Evolutionary conservation across 2,797 vertebrate genomes (phyloP).

Genomic region (Siniperca obscura): DNA sequence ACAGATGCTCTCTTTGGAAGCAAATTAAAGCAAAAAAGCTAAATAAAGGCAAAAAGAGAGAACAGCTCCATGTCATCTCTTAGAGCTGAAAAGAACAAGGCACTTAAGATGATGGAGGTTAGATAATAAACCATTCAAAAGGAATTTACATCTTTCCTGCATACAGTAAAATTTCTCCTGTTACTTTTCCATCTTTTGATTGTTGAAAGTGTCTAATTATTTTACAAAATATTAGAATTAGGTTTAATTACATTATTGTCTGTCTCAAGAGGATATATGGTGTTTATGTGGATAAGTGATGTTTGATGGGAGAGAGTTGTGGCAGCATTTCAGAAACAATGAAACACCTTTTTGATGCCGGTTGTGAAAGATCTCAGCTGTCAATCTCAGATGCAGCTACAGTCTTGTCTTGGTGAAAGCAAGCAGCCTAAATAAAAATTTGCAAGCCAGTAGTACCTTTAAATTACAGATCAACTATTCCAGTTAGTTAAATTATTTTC

Average conservation of each 20-base stretch:
- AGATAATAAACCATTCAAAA: not conserved
- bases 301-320: not conserved
- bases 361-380: slow-evolving; percentile 18
- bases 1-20: not conserved
- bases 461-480: slow-evolving; percentile 1
- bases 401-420: not conserved
- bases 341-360: slow-evolving; percentile 21
- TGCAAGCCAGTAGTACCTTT: not conserved
- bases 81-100: not conserved
- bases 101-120: not conserved
- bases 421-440: slow-evolving; percentile 8
- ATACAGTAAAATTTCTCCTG: not conserved
- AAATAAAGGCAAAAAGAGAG: not conserved
- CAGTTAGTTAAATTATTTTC: slow-evolving; percentile 10
- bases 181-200: not conserved
- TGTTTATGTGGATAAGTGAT: not conserved
- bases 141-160: not conserved
- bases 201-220: not conserved
- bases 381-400: slow-evolving; percentile 4
- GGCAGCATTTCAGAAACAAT: slow-evolving; percentile 9
- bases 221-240: not conserved
- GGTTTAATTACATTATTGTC: not conserved
- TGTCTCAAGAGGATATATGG: not conserved
- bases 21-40: not conserved
- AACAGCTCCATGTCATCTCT: not conserved